Evolutionary conservation across 2,113 vertebrate genomes (phyloP).

Genomic region (Colistium nudipinnis): DNA sequence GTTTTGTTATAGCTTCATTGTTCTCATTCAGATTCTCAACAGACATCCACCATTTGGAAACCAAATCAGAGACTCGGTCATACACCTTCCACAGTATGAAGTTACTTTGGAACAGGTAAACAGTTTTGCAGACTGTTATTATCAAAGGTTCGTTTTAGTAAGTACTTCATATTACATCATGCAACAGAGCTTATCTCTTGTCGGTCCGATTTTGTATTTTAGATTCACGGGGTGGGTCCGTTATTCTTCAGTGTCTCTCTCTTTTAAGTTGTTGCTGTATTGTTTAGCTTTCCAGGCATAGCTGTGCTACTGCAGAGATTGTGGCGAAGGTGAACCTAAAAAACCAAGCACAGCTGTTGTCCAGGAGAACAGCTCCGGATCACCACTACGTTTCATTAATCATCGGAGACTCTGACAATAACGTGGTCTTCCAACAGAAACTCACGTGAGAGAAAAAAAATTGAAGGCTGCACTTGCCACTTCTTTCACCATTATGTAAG

Average conservation of each 20-base stretch:
- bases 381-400: conserved; percentile 87
- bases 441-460: conserved; percentile 75
- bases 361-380: conserved; percentile 88
- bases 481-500: not conserved
- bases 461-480: not conserved
- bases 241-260: not conserved
- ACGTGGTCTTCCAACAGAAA: conserved; percentile 90
- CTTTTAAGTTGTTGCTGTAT: conserved; percentile 23
- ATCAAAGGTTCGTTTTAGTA: not conserved
- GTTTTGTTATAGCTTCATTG: not conserved
- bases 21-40: conserved; percentile 90
- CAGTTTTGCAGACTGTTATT: conserved; percentile 19
- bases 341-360: conserved; percentile 88
- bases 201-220: not conserved
- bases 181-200: not conserved
- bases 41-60: conserved; percentile 98
- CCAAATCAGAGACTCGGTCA: conserved; percentile 93
- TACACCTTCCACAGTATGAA: conserved; percentile 91
- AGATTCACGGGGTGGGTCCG: not conserved
- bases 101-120: conserved; percentile 88
- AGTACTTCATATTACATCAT: not conserved
- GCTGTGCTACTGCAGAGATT: conserved; percentile 85
- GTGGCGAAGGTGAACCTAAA: conserved; percentile 87
- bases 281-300: conserved; percentile 88
- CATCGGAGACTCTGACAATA: conserved; percentile 92